Conservation (phyloP, 1,140 invertebrate species). For the Stenopsyche tienmushanensis region DNA sequence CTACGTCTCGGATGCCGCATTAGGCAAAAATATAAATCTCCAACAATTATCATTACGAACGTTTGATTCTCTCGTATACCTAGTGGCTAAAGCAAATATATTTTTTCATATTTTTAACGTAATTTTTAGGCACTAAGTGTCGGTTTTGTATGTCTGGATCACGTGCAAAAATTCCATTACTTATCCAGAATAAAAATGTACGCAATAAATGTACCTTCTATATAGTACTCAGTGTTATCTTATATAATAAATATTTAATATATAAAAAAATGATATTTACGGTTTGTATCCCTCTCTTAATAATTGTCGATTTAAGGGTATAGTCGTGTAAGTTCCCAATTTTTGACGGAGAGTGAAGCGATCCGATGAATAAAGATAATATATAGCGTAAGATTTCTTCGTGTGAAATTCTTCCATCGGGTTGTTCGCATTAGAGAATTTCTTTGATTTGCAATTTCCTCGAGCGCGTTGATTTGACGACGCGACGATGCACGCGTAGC, state of each 20-base stretch:
- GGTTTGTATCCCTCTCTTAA: slow-evolving; percentile 8
- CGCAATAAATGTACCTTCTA: slow-evolving; percentile 41
- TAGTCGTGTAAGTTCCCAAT: not conserved
- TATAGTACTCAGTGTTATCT: slow-evolving; percentile 28
- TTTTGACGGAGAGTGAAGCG: not conserved
- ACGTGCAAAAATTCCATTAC: slow-evolving; percentile 32
- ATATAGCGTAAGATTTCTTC: too few relatives aligned
- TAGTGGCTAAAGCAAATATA: slow-evolving; percentile 38
- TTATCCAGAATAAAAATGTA: slow-evolving; percentile 40
- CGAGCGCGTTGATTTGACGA: too few relatives aligned
- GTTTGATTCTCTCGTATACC: slow-evolving; percentile 29
- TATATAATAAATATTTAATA: slow-evolving; percentile 19
- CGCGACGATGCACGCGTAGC: too few relatives aligned
- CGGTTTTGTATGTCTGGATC: slow-evolving; percentile 36
- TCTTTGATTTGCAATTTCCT: too few relatives aligned
- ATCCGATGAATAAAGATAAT: too few relatives aligned
- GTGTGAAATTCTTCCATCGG: not conserved
- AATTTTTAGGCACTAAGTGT: slow-evolving; percentile 37
- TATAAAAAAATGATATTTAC: not conserved
- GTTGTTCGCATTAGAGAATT: not conserved
- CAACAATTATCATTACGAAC: too few relatives aligned
- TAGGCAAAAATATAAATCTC: too few relatives aligned
- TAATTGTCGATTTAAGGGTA: slow-evolving; percentile 25
- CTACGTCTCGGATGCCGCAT: too few relatives aligned
- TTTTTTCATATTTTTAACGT: slow-evolving; percentile 41